Evolutionary conservation across 64 coral and sea anemone genomes (phyloP).

Genomic region (Actinia tenebrosa): DNA sequence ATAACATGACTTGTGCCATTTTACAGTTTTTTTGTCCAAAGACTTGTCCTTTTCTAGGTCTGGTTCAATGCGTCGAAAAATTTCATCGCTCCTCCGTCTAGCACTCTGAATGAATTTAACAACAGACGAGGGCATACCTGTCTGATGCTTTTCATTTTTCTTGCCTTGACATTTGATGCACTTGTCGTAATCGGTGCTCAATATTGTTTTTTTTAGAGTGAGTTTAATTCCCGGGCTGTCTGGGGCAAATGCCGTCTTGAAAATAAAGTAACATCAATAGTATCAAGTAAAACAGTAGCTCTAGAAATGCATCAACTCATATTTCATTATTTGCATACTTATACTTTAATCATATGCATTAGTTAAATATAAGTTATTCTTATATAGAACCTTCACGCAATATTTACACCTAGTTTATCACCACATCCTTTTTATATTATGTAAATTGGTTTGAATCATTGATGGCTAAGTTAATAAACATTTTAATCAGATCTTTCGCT

Average conservation of each 20-base stretch:
- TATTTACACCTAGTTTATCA: too few species aligned
- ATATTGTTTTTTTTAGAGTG: background rate
- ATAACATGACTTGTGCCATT: slow-evolving; percentile 42
- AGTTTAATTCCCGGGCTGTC: background rate
- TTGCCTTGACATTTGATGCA: slow-evolving; percentile 41
- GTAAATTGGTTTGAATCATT: too few species aligned
- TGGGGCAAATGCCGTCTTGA: background rate
- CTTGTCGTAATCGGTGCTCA: slow-evolving; percentile 10
- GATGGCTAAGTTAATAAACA: too few species aligned
- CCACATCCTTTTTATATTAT: too few species aligned
- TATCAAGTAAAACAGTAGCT: background rate
- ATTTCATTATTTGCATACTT: background rate
- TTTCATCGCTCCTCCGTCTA: slow-evolving; percentile 21
- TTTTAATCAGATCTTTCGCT: too few species aligned
- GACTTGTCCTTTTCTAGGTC: slow-evolving; percentile 22
- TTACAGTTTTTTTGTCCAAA: background rate
- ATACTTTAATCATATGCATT: too few species aligned
- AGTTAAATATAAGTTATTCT: too few species aligned
- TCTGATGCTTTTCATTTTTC: slow-evolving; percentile 33
- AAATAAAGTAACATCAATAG: background rate
- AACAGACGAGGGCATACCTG: slow-evolving; percentile 27
- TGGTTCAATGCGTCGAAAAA: slow-evolving; percentile 24
- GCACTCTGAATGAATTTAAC: slow-evolving; percentile 28
- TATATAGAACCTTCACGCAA: too few species aligned
- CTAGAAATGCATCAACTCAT: background rate